Base-by-base conservation (phyloP, 2,888 invertebrate species). In the Andrena marginata region DNA sequence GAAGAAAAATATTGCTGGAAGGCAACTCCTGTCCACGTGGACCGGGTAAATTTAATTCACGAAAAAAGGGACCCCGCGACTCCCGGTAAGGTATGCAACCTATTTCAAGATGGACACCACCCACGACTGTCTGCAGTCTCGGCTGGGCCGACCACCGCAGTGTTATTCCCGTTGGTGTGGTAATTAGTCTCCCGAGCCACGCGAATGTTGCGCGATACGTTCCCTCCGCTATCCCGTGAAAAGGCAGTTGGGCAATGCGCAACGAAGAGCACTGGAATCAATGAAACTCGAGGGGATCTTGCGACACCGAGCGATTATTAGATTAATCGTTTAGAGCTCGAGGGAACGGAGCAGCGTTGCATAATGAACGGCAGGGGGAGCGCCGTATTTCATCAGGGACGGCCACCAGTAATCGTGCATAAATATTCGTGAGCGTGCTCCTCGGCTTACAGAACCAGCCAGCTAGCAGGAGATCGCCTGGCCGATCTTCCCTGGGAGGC, bases 31-130 rank as follows among this genome's bases (percentile, higher is more conserved):
- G 54, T 56, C 10, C 23, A 13, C 56, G 56, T 56, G 10, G 10
- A 10, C 23, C 56, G 20, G 23, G 10, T 1, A 33, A 64, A 48
- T 71, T 68, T 59, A 68, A 72, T 63, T 72, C 7, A 33, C 33
- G 56, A 60, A 77, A 63, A 42, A 51, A 78, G 33, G 48, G 33
- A 31, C 65, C 31, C 71, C 54, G 26, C 60, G 67, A 69, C 75
- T 77, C 64, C 68, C 49, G 56, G 69, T 20, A 84, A 71, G 63
- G 68, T 59, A 71, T 82, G 74, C 73, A 63, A 74, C 74, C 83
- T 75, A 78, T 82, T 80, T 82, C 82, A 84, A 84, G 74, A 81
- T 81, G 82, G 82, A 82, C 83, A 83, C 83, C 83, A 76, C 79
- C 83, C 83, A 83, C 83, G 68, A 80, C 73, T 77, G 80, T 54